phyloP scores from a whole-genome alignment of 2,113 vertebrate species.

The Muscicapa adusta region DNA sequence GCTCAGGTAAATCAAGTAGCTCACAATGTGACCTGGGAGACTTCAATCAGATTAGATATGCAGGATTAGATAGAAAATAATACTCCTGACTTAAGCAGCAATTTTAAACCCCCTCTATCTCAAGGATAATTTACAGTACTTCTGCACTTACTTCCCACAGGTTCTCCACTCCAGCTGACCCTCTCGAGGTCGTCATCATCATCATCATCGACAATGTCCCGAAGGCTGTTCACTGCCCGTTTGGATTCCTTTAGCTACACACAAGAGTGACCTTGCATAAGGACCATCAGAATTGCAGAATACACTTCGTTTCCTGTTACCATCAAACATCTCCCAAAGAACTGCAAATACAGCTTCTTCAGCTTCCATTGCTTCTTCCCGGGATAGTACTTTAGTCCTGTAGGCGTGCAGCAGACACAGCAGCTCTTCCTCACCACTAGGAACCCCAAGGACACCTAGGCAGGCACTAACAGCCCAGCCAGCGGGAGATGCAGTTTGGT shows the following conservation, averaged over 20 bases:
- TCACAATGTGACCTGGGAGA: not conserved
- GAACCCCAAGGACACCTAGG: not conserved
- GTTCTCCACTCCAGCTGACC: slow-evolving; percentile 96
- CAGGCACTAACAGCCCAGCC: not conserved
- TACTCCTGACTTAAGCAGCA: not conserved
- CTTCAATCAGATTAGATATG: not conserved
- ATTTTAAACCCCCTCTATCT: not conserved
- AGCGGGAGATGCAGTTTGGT: not conserved
- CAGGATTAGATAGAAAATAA: not conserved
- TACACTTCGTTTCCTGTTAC: not conserved
- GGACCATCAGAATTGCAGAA: not conserved
- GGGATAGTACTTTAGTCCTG: not conserved
- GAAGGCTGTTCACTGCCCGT: slow-evolving; percentile 87
- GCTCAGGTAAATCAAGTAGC: not conserved
- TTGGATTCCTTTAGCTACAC: slow-evolving; percentile 89
- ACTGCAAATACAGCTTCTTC: not conserved
- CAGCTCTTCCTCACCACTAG: not conserved
- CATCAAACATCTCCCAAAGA: not conserved
- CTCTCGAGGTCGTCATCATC: slow-evolving; percentile 88
- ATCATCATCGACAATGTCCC: slow-evolving; percentile 81
- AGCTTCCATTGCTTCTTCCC: not conserved
- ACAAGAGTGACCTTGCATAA: not conserved
- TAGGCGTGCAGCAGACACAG: not conserved
- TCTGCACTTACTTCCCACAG: slow-evolving; percentile 87
- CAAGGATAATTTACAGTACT: not conserved